These are phyloP conservation scores for Diaphora mendica DNA, from an alignment of 2,888 invertebrate species.

Conservation along the genomic window DNA sequence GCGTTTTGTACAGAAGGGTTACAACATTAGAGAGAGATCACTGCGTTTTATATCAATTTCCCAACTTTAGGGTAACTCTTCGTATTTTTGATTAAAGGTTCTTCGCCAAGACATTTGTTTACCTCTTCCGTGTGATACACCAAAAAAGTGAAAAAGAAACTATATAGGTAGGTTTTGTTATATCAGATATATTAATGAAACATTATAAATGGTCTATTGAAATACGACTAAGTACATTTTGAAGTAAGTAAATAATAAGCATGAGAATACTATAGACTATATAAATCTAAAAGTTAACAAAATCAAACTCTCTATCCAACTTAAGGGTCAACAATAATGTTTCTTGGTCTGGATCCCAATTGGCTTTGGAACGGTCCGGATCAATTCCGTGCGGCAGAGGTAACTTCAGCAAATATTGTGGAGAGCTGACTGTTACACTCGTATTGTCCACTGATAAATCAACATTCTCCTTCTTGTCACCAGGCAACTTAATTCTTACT, in stretches of 20 bases:
- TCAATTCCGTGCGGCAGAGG: constrained; percentile 93
- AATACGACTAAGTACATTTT: too few relatives aligned
- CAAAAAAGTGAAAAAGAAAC: too few relatives aligned
- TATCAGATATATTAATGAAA: not conserved
- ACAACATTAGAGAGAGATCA: too few relatives aligned
- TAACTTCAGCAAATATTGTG: constrained; percentile 89
- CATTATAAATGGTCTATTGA: too few relatives aligned
- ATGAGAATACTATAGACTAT: not conserved
- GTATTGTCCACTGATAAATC: constrained; percentile 89
- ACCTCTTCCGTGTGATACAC: too few relatives aligned
- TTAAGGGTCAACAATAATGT: constrained; percentile 90
- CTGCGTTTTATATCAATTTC: too few relatives aligned
- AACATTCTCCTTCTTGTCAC: constrained; percentile 91
- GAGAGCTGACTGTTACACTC: constrained; percentile 88
- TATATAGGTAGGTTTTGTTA: not conserved
- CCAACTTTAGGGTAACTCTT: too few relatives aligned
- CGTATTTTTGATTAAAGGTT: too few relatives aligned
- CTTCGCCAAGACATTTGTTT: too few relatives aligned
- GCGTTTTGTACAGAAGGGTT: too few relatives aligned
- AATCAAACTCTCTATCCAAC: constrained; percentile 93
- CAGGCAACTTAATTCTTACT: constrained; percentile 91
- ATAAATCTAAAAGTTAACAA: constrained; percentile 91
- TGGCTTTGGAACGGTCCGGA: constrained; percentile 92
- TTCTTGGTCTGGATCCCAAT: constrained; percentile 90
- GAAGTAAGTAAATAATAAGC: too few relatives aligned